Evolutionary conservation across 2,113 vertebrate genomes (phyloP), one percentile per base, ranked within the genome.

Genomic region (Paedocypris sp.): DNA sequence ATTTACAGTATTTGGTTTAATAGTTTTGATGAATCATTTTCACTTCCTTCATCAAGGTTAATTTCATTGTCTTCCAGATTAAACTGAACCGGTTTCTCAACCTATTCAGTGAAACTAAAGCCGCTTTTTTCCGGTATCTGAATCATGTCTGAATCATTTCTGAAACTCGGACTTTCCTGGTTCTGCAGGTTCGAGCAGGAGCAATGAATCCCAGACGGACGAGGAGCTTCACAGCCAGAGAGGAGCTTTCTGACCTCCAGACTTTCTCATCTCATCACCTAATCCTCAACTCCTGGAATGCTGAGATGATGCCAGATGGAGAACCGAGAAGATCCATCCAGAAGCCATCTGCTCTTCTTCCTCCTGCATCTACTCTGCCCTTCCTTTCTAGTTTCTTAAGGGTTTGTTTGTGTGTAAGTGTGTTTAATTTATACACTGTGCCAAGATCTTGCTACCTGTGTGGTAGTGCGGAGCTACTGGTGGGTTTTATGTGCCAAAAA

Each of bases 401-500:
- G 6, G 11, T 39, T 15, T 41, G 33, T 6, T 3, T 48, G 22
- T 22, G 9, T 38, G 20, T 41, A 47, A 9, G 25, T 69, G 69
- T 60, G 9, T 36, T 62, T 64, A 68, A 57, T 56, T 33, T 36
- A 54, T 73, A 65, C 71, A 38, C 67, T 75, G 64, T 52, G 49
- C 49, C 49, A 52, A 23, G 12, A n/a, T 36, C 12, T 35, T 36
- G 10, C 11, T 23, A 52, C 36, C 22, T 6, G 18, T 52, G 46
- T 22, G 4, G 5, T 36, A 52, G 33, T 11, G 5, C 7, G 15
- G 9, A 15, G 16, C 7, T 32, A 23, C 18, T 51, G 10, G 32
- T 51, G 35, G 49, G 29, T 19, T 19, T 13, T 35, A 36, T 23
- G 32, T 52, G 19, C 49, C 49, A 36, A 52, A 51, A 36, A n/a